Evolutionary conservation across 2,113 vertebrate species (phyloP).

Genomic region (Varanus komodoensis): DNA sequence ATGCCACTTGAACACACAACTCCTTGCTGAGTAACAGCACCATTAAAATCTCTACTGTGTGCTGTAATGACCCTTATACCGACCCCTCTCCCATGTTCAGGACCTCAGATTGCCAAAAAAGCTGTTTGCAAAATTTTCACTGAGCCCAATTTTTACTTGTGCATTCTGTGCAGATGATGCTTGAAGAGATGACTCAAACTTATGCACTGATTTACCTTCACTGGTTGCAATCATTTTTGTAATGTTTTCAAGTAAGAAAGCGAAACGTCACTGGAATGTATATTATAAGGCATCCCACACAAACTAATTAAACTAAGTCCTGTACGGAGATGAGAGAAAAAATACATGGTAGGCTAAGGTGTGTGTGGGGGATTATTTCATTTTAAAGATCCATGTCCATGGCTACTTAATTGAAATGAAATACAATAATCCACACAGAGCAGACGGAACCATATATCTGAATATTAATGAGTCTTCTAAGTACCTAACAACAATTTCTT

Average conservation of each 20-base stretch:
- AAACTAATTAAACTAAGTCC: conserved; percentile 74
- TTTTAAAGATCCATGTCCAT: conserved; percentile 57
- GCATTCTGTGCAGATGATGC: conserved; percentile 48
- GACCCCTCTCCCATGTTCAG: conserved; percentile 10
- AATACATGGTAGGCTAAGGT: not conserved
- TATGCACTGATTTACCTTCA: conserved; percentile 56
- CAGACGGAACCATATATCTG: conserved; percentile 48
- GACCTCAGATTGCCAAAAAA: not conserved
- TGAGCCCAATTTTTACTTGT: conserved; percentile 4
- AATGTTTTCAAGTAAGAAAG: conserved; percentile 68
- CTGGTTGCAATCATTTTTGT: conserved; percentile 31
- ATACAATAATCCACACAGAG: conserved; percentile 64
- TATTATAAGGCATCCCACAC: conserved; percentile 51
- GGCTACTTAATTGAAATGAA: conserved; percentile 69
- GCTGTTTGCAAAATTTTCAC: conserved; percentile 44
- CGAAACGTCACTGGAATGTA: conserved; percentile 65
- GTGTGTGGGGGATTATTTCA: conserved; percentile 26
- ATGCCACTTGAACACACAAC: conserved; percentile 22
- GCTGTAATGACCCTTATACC: conserved; percentile 30
- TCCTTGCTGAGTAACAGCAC: not conserved
- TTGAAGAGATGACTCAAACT: conserved; percentile 34
- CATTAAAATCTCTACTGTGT: conserved; percentile 3
- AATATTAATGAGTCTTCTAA: conserved; percentile 63
- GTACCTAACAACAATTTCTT: conserved; percentile 55
- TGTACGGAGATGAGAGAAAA: conserved; percentile 61